Evolutionary conservation across 1,140 invertebrate species (phyloP).

Genomic region (Colletes gigas): DNA sequence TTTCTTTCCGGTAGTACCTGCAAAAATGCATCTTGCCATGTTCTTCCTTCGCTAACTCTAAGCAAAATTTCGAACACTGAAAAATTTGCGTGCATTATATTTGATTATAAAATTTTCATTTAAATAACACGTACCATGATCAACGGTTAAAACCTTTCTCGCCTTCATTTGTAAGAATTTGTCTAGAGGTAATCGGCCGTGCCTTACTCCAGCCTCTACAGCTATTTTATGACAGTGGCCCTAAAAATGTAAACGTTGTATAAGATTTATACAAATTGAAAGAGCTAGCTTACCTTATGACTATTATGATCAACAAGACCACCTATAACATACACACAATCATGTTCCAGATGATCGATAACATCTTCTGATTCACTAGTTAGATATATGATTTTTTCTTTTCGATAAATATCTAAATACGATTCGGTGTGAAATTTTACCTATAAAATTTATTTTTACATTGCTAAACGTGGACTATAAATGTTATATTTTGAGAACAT

Average conservation of each 20-base stretch:
- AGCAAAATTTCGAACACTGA: conserved; percentile 96
- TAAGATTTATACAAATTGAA: conserved; percentile 25
- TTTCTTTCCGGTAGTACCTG: conserved; percentile 90
- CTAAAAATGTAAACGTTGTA: conserved; percentile 76
- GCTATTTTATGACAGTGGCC: conserved; percentile 93
- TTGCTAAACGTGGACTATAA: background rate
- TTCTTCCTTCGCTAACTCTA: conserved; percentile 87
- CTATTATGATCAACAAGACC: conserved; percentile 98
- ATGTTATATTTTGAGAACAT: background rate
- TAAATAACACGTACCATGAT: conserved; percentile 89
- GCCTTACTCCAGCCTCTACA: conserved; percentile 87
- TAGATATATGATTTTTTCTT: conserved; percentile 93
- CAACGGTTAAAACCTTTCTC: conserved; percentile 96
- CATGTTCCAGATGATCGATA: conserved; percentile 88
- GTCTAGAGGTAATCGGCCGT: conserved; percentile 94
- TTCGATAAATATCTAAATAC: conserved; percentile 88
- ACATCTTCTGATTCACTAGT: conserved; percentile 97
- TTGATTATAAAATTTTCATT: conserved; percentile 15
- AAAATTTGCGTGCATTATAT: conserved; percentile 88
- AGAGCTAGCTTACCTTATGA: conserved; percentile 87
- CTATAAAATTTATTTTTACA: conserved; percentile 77
- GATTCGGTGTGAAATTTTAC: conserved; percentile 85
- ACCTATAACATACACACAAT: conserved; percentile 96
- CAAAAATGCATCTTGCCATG: conserved; percentile 93
- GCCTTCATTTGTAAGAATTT: conserved; percentile 96